Evolutionary conservation across 1,140 invertebrate genomes (phyloP), one percentile per base, ranked within the genome.

Genomic region (Eufriesea mexicana): DNA sequence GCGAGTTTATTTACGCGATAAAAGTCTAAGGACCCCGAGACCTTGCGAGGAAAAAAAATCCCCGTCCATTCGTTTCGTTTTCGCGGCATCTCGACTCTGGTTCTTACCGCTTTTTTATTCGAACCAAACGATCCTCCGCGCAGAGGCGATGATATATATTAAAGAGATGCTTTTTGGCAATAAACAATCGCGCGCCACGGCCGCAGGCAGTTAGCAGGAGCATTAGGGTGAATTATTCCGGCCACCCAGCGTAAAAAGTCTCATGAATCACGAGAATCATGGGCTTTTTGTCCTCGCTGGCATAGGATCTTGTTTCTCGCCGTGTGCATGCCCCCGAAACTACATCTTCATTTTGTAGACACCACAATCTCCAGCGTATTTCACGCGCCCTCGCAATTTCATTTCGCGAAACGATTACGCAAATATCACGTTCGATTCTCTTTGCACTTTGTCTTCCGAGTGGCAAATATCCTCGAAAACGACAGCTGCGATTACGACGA

Each of bases 221-320:
- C 91, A 94, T 94, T 93, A 94, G 92, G 92, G 92, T 94, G 92
- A 94, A 93, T 93, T 93, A 93, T 93, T 93, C 90, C 87, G 91
- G 90, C 88, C 90, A 92, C 89, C 89, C 92, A 80, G 89, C 90
- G 91, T 93, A 93, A 93, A 93, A 94, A 94, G 86, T 86, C 42
- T 77, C 81, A 93, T 94, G 92, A 94, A 94, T 93, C 92, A 93
- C 87, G 72, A 68, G 87, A 92, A 92, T 91, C 89, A 90, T 90
- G 89, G 85, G 84, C 75, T 90, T 87, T 80, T 88, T 90, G 85
- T 83, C 81, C 84, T 76, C 79, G 79, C 75, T 86, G 87, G 80
- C 80, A 77, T 85, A 83, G 90, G 87, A 90, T 91, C 90, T 92
- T 91, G 89, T 92, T 83, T 88, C 87, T 68, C 61, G 87, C 47